Evolutionary conservation across 2,113 vertebrate species (phyloP).

Genomic region (Actenoides hombroni): DNA sequence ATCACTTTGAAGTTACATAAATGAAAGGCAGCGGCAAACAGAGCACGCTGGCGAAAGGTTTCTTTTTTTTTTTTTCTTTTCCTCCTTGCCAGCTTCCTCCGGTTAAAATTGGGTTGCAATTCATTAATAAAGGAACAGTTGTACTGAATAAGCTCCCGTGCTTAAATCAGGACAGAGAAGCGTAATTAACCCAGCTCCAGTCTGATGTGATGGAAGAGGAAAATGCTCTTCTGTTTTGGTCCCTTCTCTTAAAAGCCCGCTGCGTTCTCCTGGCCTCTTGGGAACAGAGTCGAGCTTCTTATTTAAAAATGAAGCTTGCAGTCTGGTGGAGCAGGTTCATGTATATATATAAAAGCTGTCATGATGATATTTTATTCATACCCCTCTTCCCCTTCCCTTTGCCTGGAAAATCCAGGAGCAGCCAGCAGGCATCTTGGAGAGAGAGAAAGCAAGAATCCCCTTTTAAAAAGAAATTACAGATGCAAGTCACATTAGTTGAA

Average conservation of each 20-base stretch:
- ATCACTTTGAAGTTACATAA: slow-evolving; percentile 60
- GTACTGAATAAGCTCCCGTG: slow-evolving; percentile 63
- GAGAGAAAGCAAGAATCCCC: slow-evolving; percentile 52
- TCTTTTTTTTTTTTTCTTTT: neutral
- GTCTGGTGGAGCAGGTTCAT: slow-evolving; percentile 18
- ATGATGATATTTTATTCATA: slow-evolving; percentile 72
- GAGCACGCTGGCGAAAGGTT: slow-evolving; percentile 50
- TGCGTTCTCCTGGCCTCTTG: slow-evolving; percentile 3
- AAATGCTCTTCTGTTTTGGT: slow-evolving; percentile 64
- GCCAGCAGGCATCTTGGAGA: slow-evolving; percentile 46
- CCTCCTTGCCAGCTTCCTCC: slow-evolving; percentile 36
- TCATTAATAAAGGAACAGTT: slow-evolving; percentile 71
- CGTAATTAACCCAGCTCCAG: slow-evolving; percentile 64
- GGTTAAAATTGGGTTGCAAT: slow-evolving; percentile 64
- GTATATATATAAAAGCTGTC: slow-evolving; percentile 65
- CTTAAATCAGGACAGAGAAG: slow-evolving; percentile 64
- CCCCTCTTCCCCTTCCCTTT: slow-evolving; percentile 60
- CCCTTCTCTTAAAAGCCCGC: slow-evolving; percentile 55
- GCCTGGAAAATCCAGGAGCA: slow-evolving; percentile 68
- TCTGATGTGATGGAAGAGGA: slow-evolving; percentile 54
- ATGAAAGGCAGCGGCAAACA: slow-evolving; percentile 24
- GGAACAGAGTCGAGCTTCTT: slow-evolving; percentile 38
- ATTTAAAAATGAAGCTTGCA: slow-evolving; percentile 64
- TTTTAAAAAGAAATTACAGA: slow-evolving; percentile 68
- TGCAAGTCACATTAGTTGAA: slow-evolving; percentile 64